Evolutionary conservation across 2,113 vertebrate species (phyloP).

Genomic region (Petroica traversi): DNA sequence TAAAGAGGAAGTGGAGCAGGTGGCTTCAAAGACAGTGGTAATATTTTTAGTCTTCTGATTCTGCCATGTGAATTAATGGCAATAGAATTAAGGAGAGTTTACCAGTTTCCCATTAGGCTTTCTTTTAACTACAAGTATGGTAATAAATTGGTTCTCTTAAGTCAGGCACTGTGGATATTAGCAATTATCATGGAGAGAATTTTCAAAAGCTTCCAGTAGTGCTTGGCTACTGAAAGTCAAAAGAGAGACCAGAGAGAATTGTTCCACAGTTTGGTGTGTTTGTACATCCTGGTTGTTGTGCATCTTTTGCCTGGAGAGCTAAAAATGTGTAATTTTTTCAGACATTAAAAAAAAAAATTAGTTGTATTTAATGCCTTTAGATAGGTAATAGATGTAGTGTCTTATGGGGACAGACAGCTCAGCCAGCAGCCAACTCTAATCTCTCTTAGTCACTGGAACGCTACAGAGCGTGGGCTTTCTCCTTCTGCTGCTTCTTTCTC

Average conservation of each 20-base stretch:
- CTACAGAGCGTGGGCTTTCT: constrained; percentile 24
- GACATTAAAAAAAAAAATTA: neutral
- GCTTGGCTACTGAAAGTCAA: neutral
- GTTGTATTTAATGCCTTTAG: neutral
- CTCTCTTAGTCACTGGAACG: neutral
- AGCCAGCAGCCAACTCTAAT: neutral
- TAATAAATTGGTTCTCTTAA: neutral
- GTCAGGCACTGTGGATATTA: neutral
- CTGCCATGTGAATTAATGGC: neutral
- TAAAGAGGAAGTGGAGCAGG: neutral
- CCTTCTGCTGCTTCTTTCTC: constrained; percentile 22
- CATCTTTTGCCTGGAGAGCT: neutral
- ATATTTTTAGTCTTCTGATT: neutral
- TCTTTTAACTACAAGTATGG: neutral
- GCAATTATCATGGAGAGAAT: neutral
- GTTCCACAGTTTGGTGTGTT: neutral
- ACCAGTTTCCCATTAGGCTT: rapidly evolving
- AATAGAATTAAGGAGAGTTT: neutral
- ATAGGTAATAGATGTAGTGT: neutral
- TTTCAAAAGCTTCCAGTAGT: neutral
- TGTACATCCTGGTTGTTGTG: neutral
- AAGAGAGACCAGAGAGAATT: neutral
- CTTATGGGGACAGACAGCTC: neutral
- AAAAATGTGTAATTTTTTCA: neutral
- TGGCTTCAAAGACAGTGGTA: neutral